Evolutionary conservation across 2,797 vertebrate genomes (phyloP).

Genomic region (Myotis pilosus): DNA sequence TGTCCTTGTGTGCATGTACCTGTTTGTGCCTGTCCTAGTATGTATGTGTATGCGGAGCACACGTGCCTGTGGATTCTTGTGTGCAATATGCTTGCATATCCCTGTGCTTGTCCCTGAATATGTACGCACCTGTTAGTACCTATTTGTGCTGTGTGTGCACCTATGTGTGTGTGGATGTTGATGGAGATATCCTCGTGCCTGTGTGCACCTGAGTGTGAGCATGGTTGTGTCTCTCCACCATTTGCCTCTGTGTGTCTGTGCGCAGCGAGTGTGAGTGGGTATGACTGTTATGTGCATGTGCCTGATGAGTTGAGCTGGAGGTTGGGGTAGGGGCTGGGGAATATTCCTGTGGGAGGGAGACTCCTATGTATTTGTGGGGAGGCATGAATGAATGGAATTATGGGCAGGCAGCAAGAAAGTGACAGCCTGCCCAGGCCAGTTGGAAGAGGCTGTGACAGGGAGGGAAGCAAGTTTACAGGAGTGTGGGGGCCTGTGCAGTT

Average conservation of each 20-base stretch:
- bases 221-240: background rate
- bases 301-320: background rate
- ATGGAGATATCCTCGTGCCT: background rate
- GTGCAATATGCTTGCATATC: background rate
- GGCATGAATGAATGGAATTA: background rate
- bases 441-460: background rate
- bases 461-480: background rate
- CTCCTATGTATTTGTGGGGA: background rate
- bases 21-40: background rate
- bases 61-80: background rate
- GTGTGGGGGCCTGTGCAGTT: background rate
- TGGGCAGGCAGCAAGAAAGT: background rate
- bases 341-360: background rate
- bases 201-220: background rate
- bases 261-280: background rate
- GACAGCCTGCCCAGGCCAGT: background rate
- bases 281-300: background rate
- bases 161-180: background rate
- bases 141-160: background rate
- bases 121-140: background rate
- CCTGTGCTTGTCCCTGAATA: background rate
- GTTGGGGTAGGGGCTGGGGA: background rate
- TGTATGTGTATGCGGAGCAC: background rate
- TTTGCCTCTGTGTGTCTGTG: background rate
- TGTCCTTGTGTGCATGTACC: background rate